Evolutionary conservation across 2,797 vertebrate genomes (phyloP).

Genomic region (Tokudaia tokunoshimensis): DNA sequence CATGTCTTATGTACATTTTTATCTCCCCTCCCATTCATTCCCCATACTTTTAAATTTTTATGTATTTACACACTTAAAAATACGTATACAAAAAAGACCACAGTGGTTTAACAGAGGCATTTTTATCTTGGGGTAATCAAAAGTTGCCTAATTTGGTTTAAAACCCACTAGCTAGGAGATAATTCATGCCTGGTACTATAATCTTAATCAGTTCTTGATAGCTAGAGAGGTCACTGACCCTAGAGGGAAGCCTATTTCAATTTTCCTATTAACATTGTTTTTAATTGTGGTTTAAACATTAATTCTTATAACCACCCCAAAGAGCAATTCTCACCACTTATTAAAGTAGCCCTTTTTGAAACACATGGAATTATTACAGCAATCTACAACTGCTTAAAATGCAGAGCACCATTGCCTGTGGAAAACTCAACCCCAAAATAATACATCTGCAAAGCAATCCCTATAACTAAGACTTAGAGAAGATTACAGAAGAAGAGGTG

Average conservation of each 20-base stretch:
- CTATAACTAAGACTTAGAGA: not conserved
- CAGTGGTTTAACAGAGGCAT: not conserved
- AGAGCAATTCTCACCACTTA: not conserved
- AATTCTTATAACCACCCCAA: not conserved
- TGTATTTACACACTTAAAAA: not conserved
- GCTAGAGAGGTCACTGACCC: too few species aligned
- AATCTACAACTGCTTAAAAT: not conserved
- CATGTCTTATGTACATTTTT: not conserved
- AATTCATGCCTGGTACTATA: not conserved
- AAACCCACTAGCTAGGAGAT: not conserved
- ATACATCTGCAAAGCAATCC: not conserved
- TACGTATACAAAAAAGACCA: not conserved
- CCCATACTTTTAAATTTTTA: not conserved
- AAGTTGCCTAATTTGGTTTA: not conserved
- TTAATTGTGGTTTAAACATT: not conserved
- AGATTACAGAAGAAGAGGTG: not conserved
- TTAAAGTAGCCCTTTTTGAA: not conserved
- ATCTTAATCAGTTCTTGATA: not conserved
- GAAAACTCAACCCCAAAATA: not conserved
- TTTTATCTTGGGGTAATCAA: not conserved
- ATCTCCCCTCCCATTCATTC: not conserved
- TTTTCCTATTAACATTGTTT: not conserved
- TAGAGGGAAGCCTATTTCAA: not conserved
- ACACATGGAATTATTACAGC: not conserved
- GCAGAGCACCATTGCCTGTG: not conserved